Evolutionary conservation across 2,888 invertebrate genomes (phyloP), one percentile per base, ranked within the genome.

Genomic region (Gnatocerus cornutus): DNA sequence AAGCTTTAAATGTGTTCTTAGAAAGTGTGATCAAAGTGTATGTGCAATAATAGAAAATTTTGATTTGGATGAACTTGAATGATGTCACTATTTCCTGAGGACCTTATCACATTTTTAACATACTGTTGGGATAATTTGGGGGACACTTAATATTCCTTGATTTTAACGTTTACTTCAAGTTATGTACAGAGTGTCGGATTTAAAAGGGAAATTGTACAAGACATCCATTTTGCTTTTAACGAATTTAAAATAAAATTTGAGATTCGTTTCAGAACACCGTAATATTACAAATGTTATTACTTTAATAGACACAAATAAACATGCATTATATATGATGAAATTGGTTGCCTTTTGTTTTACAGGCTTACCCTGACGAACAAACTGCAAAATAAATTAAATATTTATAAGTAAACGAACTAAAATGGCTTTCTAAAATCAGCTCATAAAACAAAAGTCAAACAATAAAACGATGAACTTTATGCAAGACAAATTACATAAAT

Each of bases 41-140:
- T 70, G 71, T 68, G 63, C 52, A 43, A 61, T 67, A 73, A 75
- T 77, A 74, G 74, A 76, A 77, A 81, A 78, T 79, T 79, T 81
- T 80, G 80, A 81, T 82, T 82, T 77, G 74, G 74, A 81, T 81
- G 78, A 80, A 77, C 73, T 74, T 78, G 71, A 76, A 80, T 79
- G 81, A 83, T 81, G 81, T 81, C 81, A 77, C 76, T 78, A 77
- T 80, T 82, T 83, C 85, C 85, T 85, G 85, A 85, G 85, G 84
- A 84, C 82, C 82, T 82, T 85, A 85, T 85, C 85, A 85, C 85
- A 84, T 78, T 82, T 81, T 79, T 77, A 74, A 79, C 74, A 73
- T 75, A 78, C 76, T 75, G 76, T 74, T 71, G 69, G 64, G 71
- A 72, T 59, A 46, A 68, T 55, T 59, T 62, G 61, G 61, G 67